Conservation (phyloP, 2,113 vertebrate genomes). For the Macroglossus sobrinus region DNA sequence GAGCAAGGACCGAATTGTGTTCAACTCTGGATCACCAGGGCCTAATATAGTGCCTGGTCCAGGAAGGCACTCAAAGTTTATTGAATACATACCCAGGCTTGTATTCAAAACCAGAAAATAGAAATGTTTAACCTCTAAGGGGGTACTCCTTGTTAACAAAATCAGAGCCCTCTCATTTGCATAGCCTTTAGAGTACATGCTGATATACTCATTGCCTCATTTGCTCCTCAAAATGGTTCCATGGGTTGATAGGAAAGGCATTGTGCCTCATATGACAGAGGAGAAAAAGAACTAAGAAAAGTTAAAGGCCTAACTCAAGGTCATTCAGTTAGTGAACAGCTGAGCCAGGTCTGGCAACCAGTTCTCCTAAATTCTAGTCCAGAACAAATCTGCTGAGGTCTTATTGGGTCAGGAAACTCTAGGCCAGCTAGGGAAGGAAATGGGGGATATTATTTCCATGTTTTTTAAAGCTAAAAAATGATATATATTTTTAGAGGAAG, state of each 20-base stretch:
- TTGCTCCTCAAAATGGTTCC: neutral
- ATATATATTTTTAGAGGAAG: neutral
- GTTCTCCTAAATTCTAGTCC: neutral
- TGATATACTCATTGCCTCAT: neutral
- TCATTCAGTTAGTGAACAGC: neutral
- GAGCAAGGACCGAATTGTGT: neutral
- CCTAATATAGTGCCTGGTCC: neutral
- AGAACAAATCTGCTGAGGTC: neutral
- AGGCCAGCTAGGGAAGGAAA: neutral
- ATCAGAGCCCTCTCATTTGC: neutral
- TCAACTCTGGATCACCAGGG: neutral
- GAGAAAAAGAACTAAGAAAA: neutral
- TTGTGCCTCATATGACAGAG: neutral
- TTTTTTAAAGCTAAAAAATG: neutral
- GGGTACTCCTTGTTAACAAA: neutral
- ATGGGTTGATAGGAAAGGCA: neutral
- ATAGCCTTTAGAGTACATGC: neutral
- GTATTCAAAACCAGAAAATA: neutral
- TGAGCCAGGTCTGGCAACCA: neutral
- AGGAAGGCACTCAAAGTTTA: neutral
- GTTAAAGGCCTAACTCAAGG: neutral
- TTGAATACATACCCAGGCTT: neutral
- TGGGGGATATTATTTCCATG: neutral
- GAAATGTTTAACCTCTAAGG: neutral
- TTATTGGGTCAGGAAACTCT: neutral